phyloP scores from a whole-genome alignment of 2,113 vertebrate genomes.

The Myodes glareolus region DNA sequence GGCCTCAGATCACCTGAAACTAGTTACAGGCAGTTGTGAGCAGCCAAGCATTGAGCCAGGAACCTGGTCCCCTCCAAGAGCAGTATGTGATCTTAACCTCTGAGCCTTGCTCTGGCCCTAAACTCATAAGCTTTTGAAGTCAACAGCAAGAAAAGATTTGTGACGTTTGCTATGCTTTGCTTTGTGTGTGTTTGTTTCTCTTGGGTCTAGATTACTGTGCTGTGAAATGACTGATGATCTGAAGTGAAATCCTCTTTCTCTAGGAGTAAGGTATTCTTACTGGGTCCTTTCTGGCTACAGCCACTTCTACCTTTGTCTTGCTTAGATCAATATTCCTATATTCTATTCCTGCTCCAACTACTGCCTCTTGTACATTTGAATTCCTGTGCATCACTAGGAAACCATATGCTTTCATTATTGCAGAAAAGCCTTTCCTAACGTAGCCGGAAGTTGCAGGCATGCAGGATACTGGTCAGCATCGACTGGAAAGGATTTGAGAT shows the following conservation, averaged over 20 bases:
- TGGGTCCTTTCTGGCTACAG: not conserved
- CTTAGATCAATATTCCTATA: not conserved
- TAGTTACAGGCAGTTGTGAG: not conserved
- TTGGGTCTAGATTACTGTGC: not conserved
- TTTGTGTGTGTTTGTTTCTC: not conserved
- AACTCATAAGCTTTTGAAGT: not conserved
- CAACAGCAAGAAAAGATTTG: not conserved
- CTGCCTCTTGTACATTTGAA: not conserved
- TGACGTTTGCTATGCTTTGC: not conserved
- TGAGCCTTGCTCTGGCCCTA: not conserved
- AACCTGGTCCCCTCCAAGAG: not conserved
- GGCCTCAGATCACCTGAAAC: not conserved
- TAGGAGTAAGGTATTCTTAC: not conserved
- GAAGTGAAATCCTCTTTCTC: conserved; percentile 38
- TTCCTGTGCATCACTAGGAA: not conserved
- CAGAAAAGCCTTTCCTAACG: conserved; percentile 6
- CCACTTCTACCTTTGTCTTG: not conserved
- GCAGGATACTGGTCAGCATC: not conserved
- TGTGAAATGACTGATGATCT: conserved; percentile 11
- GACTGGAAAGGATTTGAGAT: not conserved
- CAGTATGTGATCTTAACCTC: not conserved
- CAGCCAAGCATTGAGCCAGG: not conserved
- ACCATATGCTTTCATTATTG: not conserved
- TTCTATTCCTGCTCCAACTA: not conserved
- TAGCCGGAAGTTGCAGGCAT: not conserved